phyloP scores from a whole-genome alignment of 2,113 vertebrate genomes.

The Ivindomyrus marchei region DNA sequence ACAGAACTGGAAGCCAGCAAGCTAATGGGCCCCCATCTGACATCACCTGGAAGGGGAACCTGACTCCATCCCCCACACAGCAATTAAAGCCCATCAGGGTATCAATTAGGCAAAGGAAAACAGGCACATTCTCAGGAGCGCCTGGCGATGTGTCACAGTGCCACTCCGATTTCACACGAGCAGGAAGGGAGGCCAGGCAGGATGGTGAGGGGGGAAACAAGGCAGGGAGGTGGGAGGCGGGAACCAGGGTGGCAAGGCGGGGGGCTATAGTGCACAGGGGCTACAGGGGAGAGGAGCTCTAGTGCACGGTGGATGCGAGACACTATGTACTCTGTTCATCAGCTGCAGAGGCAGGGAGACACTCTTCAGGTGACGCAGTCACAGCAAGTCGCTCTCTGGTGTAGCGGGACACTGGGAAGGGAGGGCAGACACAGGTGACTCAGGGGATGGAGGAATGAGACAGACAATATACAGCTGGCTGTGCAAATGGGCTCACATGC shows the following conservation, averaged over 20 bases:
- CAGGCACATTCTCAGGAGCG: neutral
- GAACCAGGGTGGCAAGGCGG: neutral
- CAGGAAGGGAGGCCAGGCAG: neutral
- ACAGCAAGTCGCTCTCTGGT: neutral
- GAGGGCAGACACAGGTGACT: neutral
- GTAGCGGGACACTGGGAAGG: slow-evolving; percentile 3
- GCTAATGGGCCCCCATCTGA: neutral
- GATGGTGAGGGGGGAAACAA: neutral
- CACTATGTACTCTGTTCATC: slow-evolving; percentile 2
- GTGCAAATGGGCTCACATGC: neutral
- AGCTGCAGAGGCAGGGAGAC: neutral
- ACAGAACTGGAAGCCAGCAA: neutral
- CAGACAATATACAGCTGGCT: neutral
- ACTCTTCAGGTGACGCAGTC: neutral
- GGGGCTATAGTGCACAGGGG: no score
- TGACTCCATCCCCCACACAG: neutral
- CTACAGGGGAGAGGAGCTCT: no score
- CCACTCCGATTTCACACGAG: neutral
- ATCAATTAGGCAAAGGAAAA: neutral
- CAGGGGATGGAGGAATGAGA: neutral
- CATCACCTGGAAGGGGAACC: neutral
- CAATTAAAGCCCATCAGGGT: neutral
- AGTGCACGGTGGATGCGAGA: no score
- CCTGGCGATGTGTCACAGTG: neutral
- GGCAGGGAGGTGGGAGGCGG: neutral